Base-by-base conservation (phyloP, 2,113 vertebrate species). In the Lamprotornis superbus region DNA sequence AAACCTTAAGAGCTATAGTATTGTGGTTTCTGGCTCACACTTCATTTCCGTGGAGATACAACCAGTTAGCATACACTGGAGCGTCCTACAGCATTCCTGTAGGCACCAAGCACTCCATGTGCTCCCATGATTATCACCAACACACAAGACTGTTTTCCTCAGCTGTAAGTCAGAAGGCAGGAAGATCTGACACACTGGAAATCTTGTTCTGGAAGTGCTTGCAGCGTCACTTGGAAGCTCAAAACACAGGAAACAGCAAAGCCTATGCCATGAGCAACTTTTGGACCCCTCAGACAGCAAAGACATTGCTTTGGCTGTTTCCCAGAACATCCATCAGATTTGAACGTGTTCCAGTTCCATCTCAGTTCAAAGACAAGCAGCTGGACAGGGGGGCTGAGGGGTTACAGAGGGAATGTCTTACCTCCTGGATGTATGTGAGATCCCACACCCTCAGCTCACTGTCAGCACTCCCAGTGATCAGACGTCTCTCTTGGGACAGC, bases 381-480 rank as follows among this genome's bases (percentile, higher is more conserved):
- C 12, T 42, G 25, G 19, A 37, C 75, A 87, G 70, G 31, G 25
- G 17, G 12, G 21, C 35, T 15, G 11, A 67, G 33, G 25, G 11
- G 22, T 40, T 53, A 53, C 15, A 84, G 40, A n/a, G 44, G 13
- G 23, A 68, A 18, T 31, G 67, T 42, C 91, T 95, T 96, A 97
- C 97, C 89, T 97, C 96, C 63, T 96, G 65, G 46, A 98, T 96
- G 84, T 98, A 99, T 0, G 31, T 31, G 70, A 99, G 97, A 95
- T 99, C 98, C 99, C 99, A 99, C 37, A 98, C 99, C 65, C 99
- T 97, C 23, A 99, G 98, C 73, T 99, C 99, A 75, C 99, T 99
- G 98, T 99, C 99, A 7, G 98, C 98, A 3, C 99, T 98, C 25
- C 99, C 99, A 2, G 99, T 99, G 53, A 99, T 87, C 87, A 99